Evolutionary conservation across 2,797 vertebrate genomes (phyloP), one percentile per base, ranked within the genome.

Genomic region (Sebastes variabilis): DNA sequence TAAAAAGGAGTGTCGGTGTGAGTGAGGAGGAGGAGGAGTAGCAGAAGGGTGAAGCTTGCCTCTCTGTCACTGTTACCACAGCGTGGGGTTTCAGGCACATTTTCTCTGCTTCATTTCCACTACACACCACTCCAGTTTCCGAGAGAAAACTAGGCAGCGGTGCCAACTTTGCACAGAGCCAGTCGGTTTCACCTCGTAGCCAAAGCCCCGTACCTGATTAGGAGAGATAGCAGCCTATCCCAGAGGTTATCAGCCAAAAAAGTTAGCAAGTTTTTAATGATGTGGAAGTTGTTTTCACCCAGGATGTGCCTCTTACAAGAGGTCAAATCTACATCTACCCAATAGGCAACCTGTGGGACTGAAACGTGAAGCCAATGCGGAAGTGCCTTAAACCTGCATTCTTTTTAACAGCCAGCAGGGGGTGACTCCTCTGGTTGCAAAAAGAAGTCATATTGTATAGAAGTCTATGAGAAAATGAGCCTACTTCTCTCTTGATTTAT

Each of bases 101-200:
- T 78, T 42, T 56, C 59, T 78, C n/a, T 73, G 73, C 75, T 83
- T 82, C 56, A 75, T 85, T 86, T 81, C 68, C 66, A 70, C 77
- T 27, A 38, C 69, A 70, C 52, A 65, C 25, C 18, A 32, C 66
- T 72, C n/a, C 6, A 49, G 36, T 70, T 72, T 85, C 36, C n/a
- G 24, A 1, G 42, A 78, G 42, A 73, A 42, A n/a, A 64, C 55
- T 34, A 29, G 10, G 46, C 18, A 42, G 36, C 34, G 2, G 65
- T 6, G 55, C 12, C 49, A 60, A 60, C 46, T 30, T 60, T 60
- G 2, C 54, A 64, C 56, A n/a, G 68, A 80, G 46, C 13, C 59
- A 68, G 36, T 38, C 11, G 7, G 54, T 34, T 29, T 20, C 49
- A 54, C 38, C 55, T 72, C 32, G 18, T 6, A 22, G 54, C 24